Base-by-base conservation (phyloP, 2,888 invertebrate genomes). In the Ennomos fuscantarius region DNA sequence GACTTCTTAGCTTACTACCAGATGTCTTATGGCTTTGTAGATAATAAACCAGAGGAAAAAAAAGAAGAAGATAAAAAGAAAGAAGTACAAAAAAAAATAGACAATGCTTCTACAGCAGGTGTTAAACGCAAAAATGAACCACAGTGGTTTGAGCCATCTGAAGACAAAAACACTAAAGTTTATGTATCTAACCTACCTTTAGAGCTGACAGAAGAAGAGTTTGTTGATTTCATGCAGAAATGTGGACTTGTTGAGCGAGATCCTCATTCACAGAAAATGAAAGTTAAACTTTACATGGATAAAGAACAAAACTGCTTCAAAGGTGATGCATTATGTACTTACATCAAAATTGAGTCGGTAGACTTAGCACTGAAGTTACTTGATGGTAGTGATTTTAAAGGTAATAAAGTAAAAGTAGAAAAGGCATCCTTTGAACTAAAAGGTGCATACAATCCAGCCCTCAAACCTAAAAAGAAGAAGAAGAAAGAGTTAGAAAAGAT, bases 1-100 rank as follows among this genome's bases (percentile, higher is more conserved):
- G 98, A 99, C 73, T 99, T 99, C 78, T 94, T 99, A 92, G 99
- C 99, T 0, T 94, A 94, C 55, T 99, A 99, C 91, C 99, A 99
- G 89, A 96, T 99, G 95, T 97, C 94, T 76, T 99, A 99, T 87
- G 97, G 97, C 5, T 97, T 97, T 82, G 93, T 94, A 43, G 95
- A 96, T 72, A 94, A 95, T 68, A 92, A 88, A 50, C 45, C 79
- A 11, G 77, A 78, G 53, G 78, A 87, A 33, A 77, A 79, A 62
- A 70, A 68, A 15, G 76, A 81, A 49, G 74, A 74, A 37, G 79
- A 81, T 55, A 87, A 85, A 63, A 80, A 82, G 60, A 85, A 86
- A 62, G 82, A 82, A 58, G 69, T 60, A 11, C 63, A 72, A 63
- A 86, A 79, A 65, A 78, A 78, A 62, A 46, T 60, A 0, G 94